A percentile compares a stretch with the other conserved stretches of the same genome.
These are phyloP conservation scores for Peucedramus taeniatus DNA, from an alignment of 2,113 vertebrate species.

Conservation along the genomic window DNA sequence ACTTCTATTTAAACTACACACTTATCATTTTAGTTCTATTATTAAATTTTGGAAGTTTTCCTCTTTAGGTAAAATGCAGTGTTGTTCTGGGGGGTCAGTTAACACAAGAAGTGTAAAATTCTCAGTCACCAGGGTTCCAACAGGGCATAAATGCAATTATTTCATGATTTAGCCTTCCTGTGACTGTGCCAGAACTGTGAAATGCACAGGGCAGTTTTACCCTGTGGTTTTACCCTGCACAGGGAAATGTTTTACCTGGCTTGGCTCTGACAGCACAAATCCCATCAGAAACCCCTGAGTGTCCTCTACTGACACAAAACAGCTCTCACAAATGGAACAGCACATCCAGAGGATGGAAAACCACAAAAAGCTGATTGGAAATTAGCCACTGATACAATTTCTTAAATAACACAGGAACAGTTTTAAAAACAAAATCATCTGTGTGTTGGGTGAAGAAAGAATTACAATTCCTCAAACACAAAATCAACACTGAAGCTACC, in stretches of 20 bases:
- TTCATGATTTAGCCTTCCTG: conserved; percentile 1
- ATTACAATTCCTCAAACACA: not conserved
- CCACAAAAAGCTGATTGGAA: not conserved
- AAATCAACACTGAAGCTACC: not conserved
- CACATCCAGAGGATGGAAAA: not conserved
- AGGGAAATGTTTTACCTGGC: not conserved
- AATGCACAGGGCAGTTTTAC: not conserved
- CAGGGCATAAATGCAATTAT: not conserved
- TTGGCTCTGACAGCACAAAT: not conserved
- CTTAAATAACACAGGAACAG: not conserved
- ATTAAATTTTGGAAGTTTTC: no score
- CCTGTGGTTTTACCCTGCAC: not conserved
- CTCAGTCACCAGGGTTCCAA: no score
- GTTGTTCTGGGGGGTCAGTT: no score
- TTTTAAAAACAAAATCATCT: not conserved
- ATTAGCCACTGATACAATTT: not conserved
- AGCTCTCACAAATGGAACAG: not conserved
- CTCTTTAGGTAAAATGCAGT: no score
- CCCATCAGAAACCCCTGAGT: not conserved
- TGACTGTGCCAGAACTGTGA: not conserved
- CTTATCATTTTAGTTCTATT: not conserved
- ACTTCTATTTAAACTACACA: not conserved
- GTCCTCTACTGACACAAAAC: not conserved
- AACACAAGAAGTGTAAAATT: no score
- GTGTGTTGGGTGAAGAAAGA: not conserved